Evolutionary conservation across 2,797 vertebrate species (phyloP), one percentile per base, ranked within the genome.

Genomic region (Avahi laniger): DNA sequence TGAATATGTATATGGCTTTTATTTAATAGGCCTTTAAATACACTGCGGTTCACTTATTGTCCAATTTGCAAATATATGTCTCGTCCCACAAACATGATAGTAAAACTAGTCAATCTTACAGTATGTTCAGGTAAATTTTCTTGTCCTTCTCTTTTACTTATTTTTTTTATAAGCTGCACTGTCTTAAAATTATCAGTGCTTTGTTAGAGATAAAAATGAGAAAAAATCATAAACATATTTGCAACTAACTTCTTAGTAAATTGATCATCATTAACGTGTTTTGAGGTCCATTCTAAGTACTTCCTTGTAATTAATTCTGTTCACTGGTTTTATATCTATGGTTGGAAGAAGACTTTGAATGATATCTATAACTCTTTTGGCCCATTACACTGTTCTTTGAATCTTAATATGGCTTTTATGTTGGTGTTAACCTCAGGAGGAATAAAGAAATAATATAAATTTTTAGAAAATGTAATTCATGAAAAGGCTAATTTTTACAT

Each of bases 361-460:
- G 14, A 10, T 59, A 57, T 43, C 93, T 88, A 80, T 86, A 94
- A 94, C 8, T 82, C 33, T 87, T 96, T 93, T 87, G 70, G 38
- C 18, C 4, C 20, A 33, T 70, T 76, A 12, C 2, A 57, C 26
- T 82, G 4, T 18, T 65, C 87, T 94, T 48, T 54, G 50, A 26
- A 96, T 33, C 3, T 46, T 43, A 94, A 43, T 82, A 35, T 0
- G 81, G 38, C 4, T 81, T 94, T 91, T 86, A 65, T 26, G 4
- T 93, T 81, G 61, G 33, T 85, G 14, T 67, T 89, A 65, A 70
- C 41, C 61, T 89, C 63, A 85, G 50, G 52, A 95, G 6, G 3
- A 88, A 95, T 13, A 38, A 89, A 91, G 48, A 90, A 54, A 69
- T 76, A 65, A 63, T 78, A 79, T 13, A 70, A 33, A 38, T 69